These are phyloP conservation scores for Pantherophis alleghaniensis DNA, from an alignment of 2,797 vertebrate species.

Conservation along the genomic window DNA sequence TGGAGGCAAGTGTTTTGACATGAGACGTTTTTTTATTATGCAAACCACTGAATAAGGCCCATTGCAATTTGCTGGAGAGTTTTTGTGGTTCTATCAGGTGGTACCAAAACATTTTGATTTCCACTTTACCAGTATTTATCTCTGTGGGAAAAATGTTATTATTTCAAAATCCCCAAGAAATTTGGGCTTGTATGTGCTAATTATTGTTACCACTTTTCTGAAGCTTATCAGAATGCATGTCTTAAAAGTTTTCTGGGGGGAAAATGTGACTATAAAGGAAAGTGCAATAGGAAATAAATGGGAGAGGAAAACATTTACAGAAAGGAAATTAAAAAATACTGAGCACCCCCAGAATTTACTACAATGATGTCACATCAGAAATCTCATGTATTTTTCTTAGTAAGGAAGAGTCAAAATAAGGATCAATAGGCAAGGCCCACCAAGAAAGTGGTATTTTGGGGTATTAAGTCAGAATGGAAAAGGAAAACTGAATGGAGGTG, in stretches of 20 bases:
- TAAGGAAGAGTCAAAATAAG: not conserved
- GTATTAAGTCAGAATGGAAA: not conserved
- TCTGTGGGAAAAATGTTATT: slow-evolving; percentile 55
- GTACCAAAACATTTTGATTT: slow-evolving; percentile 61
- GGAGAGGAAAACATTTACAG: slow-evolving; percentile 17
- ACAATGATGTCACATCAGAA: not conserved
- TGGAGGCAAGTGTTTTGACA: slow-evolving; percentile 40
- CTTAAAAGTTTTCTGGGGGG: slow-evolving; percentile 39
- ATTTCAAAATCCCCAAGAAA: slow-evolving; percentile 56
- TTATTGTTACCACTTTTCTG: slow-evolving; percentile 49
- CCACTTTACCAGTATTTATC: slow-evolving; percentile 45
- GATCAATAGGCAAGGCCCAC: not conserved
- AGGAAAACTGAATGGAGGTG: not conserved
- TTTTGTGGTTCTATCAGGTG: slow-evolving; percentile 52
- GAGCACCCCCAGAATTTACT: not conserved
- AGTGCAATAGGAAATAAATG: slow-evolving; percentile 29
- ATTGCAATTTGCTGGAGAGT: slow-evolving; percentile 51
- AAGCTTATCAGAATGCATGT: slow-evolving; percentile 55
- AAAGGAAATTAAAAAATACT: slow-evolving; percentile 40
- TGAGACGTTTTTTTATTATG: slow-evolving; percentile 49
- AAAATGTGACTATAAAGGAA: slow-evolving; percentile 44
- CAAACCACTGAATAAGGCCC: slow-evolving; percentile 35
- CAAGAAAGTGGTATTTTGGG: not conserved
- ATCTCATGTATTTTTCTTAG: not conserved
- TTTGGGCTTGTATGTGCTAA: slow-evolving; percentile 57